Percentiles rank a stretch among this genome's conserved stretches.
Conservation (phyloP, 2,797 vertebrate genomes). For the Champsocephalus gunnari region DNA sequence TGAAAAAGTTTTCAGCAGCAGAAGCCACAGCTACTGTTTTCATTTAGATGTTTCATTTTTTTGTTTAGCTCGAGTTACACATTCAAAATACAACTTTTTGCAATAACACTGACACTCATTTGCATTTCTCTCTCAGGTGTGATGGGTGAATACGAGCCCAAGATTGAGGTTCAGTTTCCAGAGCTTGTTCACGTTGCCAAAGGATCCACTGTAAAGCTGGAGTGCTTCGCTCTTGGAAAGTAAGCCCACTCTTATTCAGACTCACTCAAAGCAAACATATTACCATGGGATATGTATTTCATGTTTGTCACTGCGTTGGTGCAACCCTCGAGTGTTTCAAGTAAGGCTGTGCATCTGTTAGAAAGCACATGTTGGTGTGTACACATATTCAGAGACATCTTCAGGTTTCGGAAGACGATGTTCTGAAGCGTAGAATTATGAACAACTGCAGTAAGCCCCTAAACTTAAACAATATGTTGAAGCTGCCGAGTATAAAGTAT, state of each 20-base stretch:
- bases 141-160: constrained; percentile 99
- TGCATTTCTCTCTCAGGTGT: constrained; percentile 86
- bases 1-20: constrained; percentile 34
- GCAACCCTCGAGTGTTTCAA: constrained; percentile 40
- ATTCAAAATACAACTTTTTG: background rate
- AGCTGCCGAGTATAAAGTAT: background rate
- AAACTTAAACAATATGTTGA: background rate
- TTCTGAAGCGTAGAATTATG: constrained; percentile 2
- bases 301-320: constrained; percentile 37
- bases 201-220: constrained; percentile 93
- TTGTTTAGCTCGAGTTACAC: constrained; percentile 32
- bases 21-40: constrained; percentile 14
- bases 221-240: constrained; percentile 99
- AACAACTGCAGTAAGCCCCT: background rate
- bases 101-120: constrained; percentile 30
- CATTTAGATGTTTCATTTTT: background rate
- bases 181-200: constrained; percentile 93
- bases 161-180: constrained; percentile 99
- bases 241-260: constrained; percentile 81
- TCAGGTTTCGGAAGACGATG: constrained; percentile 17
- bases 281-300: constrained; percentile 19
- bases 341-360: constrained; percentile 29
- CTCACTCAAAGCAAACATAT: constrained; percentile 27
- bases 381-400: constrained; percentile 21
- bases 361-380: background rate